Evolutionary conservation across 2,797 vertebrate species (phyloP).

Genomic region (Thamnophis elegans): DNA sequence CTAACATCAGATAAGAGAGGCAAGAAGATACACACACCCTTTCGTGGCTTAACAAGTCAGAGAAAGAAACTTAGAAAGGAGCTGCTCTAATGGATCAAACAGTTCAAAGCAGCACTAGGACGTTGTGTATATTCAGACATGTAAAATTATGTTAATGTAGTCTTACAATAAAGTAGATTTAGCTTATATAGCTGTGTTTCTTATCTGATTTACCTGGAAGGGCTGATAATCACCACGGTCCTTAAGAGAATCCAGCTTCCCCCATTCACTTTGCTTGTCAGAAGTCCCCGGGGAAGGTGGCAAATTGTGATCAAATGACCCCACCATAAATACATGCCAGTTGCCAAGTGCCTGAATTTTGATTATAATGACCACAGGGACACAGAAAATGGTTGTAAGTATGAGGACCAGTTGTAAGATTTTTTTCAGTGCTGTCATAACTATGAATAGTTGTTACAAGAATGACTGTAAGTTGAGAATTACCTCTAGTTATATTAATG

Average conservation of each 20-base stretch:
- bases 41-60: background rate
- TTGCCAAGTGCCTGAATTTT: background rate
- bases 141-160: background rate
- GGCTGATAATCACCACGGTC: background rate
- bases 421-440: background rate
- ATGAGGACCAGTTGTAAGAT: background rate
- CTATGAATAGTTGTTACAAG: background rate
- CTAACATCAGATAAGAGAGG: background rate
- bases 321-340: background rate
- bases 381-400: background rate
- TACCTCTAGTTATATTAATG: background rate
- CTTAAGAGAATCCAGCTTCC: background rate
- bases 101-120: background rate
- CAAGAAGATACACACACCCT: background rate
- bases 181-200: background rate
- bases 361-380: background rate
- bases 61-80: background rate
- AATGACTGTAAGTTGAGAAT: background rate
- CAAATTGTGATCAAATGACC: background rate
- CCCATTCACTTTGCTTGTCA: background rate
- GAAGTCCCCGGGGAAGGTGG: background rate
- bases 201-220: background rate
- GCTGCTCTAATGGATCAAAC: background rate
- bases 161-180: background rate
- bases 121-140: background rate